Conservation (phyloP, 2,797 vertebrate genomes). For the Falco novaeseelandiae region DNA sequence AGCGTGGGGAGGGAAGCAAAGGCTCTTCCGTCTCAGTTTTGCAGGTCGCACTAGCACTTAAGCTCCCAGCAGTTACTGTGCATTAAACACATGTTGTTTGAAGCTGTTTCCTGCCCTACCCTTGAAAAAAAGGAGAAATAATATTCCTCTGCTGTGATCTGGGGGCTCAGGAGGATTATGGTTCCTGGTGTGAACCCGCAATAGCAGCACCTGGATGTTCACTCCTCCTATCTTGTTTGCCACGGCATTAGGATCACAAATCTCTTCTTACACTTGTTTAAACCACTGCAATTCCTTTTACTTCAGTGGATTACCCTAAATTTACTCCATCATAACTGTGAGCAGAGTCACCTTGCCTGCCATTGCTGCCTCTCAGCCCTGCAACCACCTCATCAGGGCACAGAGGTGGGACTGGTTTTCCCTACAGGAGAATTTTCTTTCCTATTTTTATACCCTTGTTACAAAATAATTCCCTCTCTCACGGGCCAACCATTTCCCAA, state of each 20-base stretch:
- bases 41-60: background rate
- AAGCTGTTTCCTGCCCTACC: background rate
- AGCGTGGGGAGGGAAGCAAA: background rate
- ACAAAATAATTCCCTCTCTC: background rate
- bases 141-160: background rate
- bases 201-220: background rate
- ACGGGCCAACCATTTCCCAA: background rate
- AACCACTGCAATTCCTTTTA: background rate
- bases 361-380: background rate
- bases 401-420: background rate
- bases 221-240: background rate
- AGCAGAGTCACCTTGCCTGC: background rate
- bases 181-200: background rate
- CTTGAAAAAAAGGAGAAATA: background rate
- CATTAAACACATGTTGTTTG: background rate
- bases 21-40: background rate
- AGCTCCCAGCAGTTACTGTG: background rate
- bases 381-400: background rate
- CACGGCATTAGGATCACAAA: background rate
- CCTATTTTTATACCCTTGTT: background rate
- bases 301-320: background rate
- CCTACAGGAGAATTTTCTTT: background rate
- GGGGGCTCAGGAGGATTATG: background rate
- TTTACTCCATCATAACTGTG: background rate
- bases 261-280: background rate